phyloP scores from a whole-genome alignment of 2,888 invertebrate genomes.

The Caenorhabditis sp. region DNA sequence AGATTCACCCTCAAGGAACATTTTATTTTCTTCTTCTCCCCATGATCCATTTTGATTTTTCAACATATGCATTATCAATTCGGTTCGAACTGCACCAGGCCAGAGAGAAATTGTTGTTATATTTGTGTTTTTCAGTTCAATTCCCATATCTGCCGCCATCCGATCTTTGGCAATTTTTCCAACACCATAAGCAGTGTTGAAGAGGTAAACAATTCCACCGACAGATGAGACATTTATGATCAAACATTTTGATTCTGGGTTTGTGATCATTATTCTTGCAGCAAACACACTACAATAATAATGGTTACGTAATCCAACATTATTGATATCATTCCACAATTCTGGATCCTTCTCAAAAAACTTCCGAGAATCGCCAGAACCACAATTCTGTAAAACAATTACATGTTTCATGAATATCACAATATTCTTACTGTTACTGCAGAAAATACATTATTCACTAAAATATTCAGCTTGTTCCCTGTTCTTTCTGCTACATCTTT shows the following conservation, averaged over 20 bases:
- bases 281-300: slow-evolving; percentile 73
- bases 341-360: slow-evolving; percentile 72
- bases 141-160: slow-evolving; percentile 73
- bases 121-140: slow-evolving; percentile 71
- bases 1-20: slow-evolving; percentile 45
- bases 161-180: slow-evolving; percentile 73
- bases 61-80: slow-evolving; percentile 35
- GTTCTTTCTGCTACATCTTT: slow-evolving; percentile 71
- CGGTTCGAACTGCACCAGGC: slow-evolving; percentile 72
- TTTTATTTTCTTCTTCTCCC: slow-evolving; percentile 44
- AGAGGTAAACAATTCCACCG: slow-evolving; percentile 70
- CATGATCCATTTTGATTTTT: slow-evolving; percentile 31
- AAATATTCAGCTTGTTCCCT: slow-evolving; percentile 72
- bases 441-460: slow-evolving; percentile 74
- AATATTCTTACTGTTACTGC: slow-evolving; percentile 52
- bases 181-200: slow-evolving; percentile 73
- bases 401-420: background rate
- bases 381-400: slow-evolving; percentile 18
- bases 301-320: slow-evolving; percentile 74
- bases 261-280: slow-evolving; percentile 71
- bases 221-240: slow-evolving; percentile 46
- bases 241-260: slow-evolving; percentile 27
- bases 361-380: slow-evolving; percentile 29
- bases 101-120: slow-evolving; percentile 73
- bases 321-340: slow-evolving; percentile 73